These are phyloP conservation scores for Eulithis testata DNA, from an alignment of 2,888 invertebrate genomes.

Conservation along the genomic window DNA sequence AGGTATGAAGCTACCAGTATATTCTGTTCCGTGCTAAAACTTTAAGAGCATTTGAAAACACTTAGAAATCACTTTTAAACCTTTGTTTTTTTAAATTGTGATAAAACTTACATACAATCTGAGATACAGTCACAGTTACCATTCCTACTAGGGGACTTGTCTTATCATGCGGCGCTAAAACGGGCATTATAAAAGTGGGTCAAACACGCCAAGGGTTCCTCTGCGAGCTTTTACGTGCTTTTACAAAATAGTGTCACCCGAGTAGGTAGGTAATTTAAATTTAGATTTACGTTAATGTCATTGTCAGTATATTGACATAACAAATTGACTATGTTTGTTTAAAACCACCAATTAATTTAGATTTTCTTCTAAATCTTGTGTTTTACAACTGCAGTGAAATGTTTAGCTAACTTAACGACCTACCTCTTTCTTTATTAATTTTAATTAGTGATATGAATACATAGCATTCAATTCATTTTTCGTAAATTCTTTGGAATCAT, in stretches of 20 bases:
- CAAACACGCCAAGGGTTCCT: slow-evolving; percentile 10
- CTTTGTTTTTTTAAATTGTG: too few relatives aligned
- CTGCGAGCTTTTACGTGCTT: not conserved
- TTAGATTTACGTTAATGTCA: slow-evolving; percentile 4
- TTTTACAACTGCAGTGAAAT: not conserved
- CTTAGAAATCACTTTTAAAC: too few relatives aligned
- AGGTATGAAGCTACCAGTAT: too few relatives aligned
- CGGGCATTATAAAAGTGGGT: slow-evolving; percentile 12
- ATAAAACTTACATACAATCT: too few relatives aligned
- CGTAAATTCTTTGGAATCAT: slow-evolving; percentile 1
- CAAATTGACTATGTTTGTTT: not conserved
- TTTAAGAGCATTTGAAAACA: too few relatives aligned
- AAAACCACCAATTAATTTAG: not conserved
- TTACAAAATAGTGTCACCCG: not conserved
- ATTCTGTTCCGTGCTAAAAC: too few relatives aligned
- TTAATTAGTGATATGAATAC: slow-evolving; percentile 2
- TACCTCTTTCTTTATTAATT: not conserved
- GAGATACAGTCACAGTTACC: too few relatives aligned
- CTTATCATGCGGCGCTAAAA: slow-evolving; percentile 3
- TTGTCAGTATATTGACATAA: slow-evolving; percentile 1
- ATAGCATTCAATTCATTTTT: not conserved
- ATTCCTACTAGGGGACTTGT: not conserved
- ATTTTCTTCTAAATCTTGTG: slow-evolving; percentile 12
- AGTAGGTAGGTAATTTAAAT: not conserved
- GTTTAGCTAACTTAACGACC: not conserved